Conservation (phyloP, 2,888 invertebrate genomes). For the Drosophila meridiana region DNA sequence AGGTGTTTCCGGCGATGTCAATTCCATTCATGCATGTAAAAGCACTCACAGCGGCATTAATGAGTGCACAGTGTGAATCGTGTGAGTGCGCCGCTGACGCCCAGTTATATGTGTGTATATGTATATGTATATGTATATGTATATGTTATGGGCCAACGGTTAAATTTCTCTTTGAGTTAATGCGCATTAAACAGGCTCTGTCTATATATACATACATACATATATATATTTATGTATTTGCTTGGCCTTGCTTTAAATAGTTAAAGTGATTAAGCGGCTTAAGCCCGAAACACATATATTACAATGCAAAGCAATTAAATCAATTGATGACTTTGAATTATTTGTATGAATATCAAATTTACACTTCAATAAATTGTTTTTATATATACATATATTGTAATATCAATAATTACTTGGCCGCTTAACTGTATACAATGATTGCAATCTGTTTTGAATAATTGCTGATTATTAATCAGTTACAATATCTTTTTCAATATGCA, state of each 20-base stretch:
- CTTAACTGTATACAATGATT: slow-evolving; percentile 3
- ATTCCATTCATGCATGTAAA: slow-evolving; percentile 52
- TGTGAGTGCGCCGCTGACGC: slow-evolving; percentile 1
- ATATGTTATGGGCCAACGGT: background rate
- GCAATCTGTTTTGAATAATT: slow-evolving; percentile 12
- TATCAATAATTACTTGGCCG: slow-evolving; percentile 11
- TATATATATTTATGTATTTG: background rate
- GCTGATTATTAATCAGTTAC: background rate
- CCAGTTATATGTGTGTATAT: background rate
- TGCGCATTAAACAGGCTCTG: background rate
- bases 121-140: too few species aligned
- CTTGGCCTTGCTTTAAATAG: slow-evolving; percentile 4
- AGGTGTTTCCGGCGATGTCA: slow-evolving; percentile 64
- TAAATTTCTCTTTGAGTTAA: slow-evolving; percentile 16
- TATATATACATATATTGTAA: background rate
- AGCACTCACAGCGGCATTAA: slow-evolving; percentile 31
- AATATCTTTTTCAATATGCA: background rate
- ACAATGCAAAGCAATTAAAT: slow-evolving; percentile 16
- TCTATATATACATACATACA: fast-evolving
- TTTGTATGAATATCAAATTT: slow-evolving; percentile 7
- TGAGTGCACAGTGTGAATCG: slow-evolving; percentile 21
- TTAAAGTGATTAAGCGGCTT: slow-evolving; percentile 18
- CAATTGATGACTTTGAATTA: slow-evolving; percentile 13
- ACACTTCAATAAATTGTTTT: background rate
- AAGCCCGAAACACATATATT: slow-evolving; percentile 4